A percentile compares a stretch with the other conserved stretches of the same genome.
Evolutionary conservation across 2,797 vertebrate genomes (phyloP).

Genomic region (Pipistrellus kuhlii): DNA sequence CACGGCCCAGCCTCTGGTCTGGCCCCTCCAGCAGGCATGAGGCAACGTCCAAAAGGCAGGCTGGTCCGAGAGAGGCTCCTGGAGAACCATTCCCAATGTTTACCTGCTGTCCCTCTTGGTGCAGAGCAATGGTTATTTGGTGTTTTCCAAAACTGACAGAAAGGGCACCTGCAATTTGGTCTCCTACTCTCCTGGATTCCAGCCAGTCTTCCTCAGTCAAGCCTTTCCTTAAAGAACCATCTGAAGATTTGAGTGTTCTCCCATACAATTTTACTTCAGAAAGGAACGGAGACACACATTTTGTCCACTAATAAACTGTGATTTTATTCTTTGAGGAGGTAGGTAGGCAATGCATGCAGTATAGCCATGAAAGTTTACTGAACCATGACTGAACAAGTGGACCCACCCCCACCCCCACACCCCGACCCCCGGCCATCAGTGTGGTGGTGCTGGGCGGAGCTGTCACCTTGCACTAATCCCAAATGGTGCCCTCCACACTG

Average conservation of each 20-base stretch:
- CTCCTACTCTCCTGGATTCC: background rate
- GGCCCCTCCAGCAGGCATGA: background rate
- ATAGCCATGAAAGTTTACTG: background rate
- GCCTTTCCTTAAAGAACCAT: background rate
- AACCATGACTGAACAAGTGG: background rate
- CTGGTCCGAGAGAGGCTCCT: background rate
- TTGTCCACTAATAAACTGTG: background rate
- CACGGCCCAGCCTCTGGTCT: background rate
- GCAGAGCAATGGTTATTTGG: background rate
- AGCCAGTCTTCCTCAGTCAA: background rate
- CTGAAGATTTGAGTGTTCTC: slow-evolving; percentile 24
- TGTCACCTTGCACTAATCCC: background rate
- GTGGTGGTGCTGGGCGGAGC: background rate
- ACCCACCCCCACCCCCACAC: accelerated
- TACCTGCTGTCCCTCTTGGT: background rate
- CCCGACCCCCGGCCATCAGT: no score
- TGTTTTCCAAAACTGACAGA: slow-evolving; percentile 6
- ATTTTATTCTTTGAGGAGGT: slow-evolving; percentile 22
- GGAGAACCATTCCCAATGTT: background rate
- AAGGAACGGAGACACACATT: background rate
- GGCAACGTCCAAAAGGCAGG: background rate
- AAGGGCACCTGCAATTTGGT: background rate
- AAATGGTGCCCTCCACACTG: background rate
- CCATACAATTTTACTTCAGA: background rate
- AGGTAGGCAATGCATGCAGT: background rate